phyloP scores from a whole-genome alignment of 2,888 invertebrate genomes.

The Sympetrum striolatum region DNA sequence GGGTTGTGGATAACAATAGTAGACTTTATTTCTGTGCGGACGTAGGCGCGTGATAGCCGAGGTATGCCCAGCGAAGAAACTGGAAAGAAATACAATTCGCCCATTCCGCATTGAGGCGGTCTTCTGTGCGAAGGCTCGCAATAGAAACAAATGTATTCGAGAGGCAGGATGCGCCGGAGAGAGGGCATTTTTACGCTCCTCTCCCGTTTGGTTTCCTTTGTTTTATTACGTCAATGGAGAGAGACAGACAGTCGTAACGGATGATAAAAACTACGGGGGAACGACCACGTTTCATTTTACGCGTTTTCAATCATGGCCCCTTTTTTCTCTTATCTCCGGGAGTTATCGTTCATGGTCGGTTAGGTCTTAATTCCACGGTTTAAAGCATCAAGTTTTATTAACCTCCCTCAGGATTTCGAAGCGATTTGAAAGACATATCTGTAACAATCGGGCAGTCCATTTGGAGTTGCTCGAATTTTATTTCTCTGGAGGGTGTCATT shows the following conservation, averaged over 20 bases:
- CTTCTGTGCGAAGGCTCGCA: not conserved
- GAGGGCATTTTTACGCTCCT: not conserved
- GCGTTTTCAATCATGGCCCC: not conserved
- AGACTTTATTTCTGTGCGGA: slow-evolving; percentile 36
- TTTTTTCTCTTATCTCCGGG: not conserved
- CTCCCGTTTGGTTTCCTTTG: not conserved
- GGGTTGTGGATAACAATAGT: slow-evolving; percentile 27
- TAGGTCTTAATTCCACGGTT: not conserved
- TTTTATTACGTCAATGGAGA: not conserved
- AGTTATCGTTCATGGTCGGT: not conserved
- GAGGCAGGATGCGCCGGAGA: not conserved
- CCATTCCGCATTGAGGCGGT: not conserved
- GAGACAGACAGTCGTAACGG: not conserved
- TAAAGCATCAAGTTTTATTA: not conserved
- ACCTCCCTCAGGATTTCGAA: not conserved
- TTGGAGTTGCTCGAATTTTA: not conserved
- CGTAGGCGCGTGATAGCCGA: not conserved
- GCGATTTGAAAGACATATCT: not conserved
- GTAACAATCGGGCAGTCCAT: slow-evolving; percentile 23
- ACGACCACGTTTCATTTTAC: not conserved
- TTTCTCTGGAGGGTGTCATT: not conserved
- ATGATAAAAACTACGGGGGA: not conserved
- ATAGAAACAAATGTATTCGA: not conserved
- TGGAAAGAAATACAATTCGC: not conserved
- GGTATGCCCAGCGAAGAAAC: not conserved